Evolutionary conservation across 2,113 vertebrate genomes (phyloP).

Genomic region (Grus americana): DNA sequence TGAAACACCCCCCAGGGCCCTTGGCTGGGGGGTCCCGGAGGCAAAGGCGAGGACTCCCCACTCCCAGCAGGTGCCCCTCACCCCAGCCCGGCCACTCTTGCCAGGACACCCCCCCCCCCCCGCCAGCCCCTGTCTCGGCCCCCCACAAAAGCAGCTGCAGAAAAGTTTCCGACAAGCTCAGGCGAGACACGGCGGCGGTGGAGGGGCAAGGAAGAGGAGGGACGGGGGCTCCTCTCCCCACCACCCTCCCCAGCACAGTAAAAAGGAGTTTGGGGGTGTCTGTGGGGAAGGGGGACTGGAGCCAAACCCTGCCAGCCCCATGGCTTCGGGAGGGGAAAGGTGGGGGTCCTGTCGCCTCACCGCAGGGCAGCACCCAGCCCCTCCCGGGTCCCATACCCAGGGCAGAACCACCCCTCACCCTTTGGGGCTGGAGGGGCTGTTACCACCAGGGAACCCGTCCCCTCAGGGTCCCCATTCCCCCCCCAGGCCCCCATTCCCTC

Average conservation of each 20-base stretch:
- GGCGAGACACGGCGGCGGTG: neutral
- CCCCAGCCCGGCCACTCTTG: neutral
- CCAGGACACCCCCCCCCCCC: neutral
- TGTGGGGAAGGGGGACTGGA: neutral
- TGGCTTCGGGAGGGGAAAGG: neutral
- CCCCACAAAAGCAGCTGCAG: neutral
- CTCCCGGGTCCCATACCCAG: neutral
- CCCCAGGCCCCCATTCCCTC: neutral
- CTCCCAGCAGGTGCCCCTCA: accelerated
- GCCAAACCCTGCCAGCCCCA: neutral
- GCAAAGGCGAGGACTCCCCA: accelerated
- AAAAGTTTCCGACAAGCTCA: neutral
- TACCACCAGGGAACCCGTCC: neutral
- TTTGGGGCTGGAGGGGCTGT: neutral
- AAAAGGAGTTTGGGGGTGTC: neutral
- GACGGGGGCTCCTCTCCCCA: neutral
- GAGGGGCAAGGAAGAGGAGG: neutral
- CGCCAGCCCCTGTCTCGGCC: accelerated
- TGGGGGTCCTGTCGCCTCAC: neutral
- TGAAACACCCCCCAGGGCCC: neutral
- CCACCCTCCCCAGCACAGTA: neutral
- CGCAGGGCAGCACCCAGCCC: neutral
- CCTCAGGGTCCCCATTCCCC: neutral
- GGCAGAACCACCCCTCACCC: neutral
- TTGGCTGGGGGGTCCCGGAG: accelerated